Conservation (phyloP, 1,140 invertebrate genomes). For the Hylaeus anthracinus region DNA sequence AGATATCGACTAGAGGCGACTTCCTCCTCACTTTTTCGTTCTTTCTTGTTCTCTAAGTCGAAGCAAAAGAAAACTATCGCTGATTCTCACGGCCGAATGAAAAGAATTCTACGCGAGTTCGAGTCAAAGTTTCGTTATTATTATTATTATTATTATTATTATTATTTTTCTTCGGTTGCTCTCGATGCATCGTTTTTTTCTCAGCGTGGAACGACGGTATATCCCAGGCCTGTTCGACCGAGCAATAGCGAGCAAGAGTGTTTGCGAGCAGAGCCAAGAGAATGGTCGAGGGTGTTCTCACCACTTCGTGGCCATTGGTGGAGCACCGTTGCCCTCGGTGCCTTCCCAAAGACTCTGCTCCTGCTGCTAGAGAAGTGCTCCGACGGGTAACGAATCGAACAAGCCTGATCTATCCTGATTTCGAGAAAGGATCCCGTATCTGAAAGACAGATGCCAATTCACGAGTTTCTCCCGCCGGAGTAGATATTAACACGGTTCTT, state of each 20-base stretch:
- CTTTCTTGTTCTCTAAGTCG: constrained; percentile 4
- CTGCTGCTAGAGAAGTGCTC: too few relatives aligned
- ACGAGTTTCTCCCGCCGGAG: constrained; percentile 8
- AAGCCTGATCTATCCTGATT: constrained; percentile 6
- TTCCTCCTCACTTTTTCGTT: neutral
- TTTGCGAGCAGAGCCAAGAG: too few relatives aligned
- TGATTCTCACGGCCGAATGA: constrained; percentile 29
- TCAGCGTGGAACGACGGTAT: neutral
- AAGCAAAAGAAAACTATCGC: constrained; percentile 17
- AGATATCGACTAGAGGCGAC: constrained; percentile 25
- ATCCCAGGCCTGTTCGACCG: too few relatives aligned
- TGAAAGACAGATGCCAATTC: constrained; percentile 20
- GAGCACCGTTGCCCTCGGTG: too few relatives aligned
- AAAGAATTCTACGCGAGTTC: constrained; percentile 19
- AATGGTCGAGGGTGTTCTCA: too few relatives aligned
- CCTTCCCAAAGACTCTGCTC: too few relatives aligned
- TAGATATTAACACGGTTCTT: neutral
- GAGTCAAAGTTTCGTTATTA: neutral
- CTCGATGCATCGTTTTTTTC: neutral
- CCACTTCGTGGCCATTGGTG: too few relatives aligned
- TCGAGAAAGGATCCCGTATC: neutral
- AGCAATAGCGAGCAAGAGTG: too few relatives aligned
- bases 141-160: neutral
- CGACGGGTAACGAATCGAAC: too few relatives aligned
- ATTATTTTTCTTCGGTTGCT: neutral